Evolutionary conservation across 2,797 vertebrate species (phyloP).

Genomic region (Anguilla marmorata): DNA sequence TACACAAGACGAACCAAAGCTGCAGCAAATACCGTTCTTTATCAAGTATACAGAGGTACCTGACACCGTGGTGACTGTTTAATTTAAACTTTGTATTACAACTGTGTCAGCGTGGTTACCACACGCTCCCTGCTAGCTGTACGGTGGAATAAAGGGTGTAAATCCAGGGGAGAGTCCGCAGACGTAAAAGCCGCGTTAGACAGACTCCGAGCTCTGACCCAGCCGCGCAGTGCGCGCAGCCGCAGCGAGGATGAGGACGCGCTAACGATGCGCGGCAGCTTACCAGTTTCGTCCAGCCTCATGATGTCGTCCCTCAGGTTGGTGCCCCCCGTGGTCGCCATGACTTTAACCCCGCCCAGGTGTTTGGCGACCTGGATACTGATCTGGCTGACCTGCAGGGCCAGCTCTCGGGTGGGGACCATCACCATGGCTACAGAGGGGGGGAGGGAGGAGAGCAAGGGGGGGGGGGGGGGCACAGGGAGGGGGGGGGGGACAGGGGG

Average conservation of each 20-base stretch:
- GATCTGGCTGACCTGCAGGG: slow-evolving; percentile 81
- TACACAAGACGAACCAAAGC: neutral
- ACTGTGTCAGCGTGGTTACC: too few species aligned
- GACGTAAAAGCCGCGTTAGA: too few species aligned
- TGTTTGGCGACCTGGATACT: slow-evolving; percentile 80
- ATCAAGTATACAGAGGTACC: neutral
- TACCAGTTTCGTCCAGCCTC: slow-evolving; percentile 78
- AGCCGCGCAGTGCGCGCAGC: too few species aligned
- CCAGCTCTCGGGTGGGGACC: slow-evolving; percentile 79
- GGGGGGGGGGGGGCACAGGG: slow-evolving; percentile 11
- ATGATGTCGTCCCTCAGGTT: slow-evolving; percentile 81
- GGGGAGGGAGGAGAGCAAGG: slow-evolving; percentile 30
- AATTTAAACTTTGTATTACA: too few species aligned
- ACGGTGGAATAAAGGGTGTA: neutral
- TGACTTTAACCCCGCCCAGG: slow-evolving; percentile 77
- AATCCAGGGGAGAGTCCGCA: too few species aligned
- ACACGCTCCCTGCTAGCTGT: too few species aligned
- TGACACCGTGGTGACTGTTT: too few species aligned
- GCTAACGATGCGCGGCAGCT: neutral
- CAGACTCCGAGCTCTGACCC: too few species aligned
- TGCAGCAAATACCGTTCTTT: neutral
- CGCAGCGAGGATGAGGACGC: neutral
- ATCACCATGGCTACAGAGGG: slow-evolving; percentile 69
- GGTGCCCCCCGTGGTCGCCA: slow-evolving; percentile 81
- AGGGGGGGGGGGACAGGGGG: neutral